These are phyloP conservation scores for Paragorgia papillata DNA, from an alignment of 92 coral and sea anemone species.

Conservation along the genomic window DNA sequence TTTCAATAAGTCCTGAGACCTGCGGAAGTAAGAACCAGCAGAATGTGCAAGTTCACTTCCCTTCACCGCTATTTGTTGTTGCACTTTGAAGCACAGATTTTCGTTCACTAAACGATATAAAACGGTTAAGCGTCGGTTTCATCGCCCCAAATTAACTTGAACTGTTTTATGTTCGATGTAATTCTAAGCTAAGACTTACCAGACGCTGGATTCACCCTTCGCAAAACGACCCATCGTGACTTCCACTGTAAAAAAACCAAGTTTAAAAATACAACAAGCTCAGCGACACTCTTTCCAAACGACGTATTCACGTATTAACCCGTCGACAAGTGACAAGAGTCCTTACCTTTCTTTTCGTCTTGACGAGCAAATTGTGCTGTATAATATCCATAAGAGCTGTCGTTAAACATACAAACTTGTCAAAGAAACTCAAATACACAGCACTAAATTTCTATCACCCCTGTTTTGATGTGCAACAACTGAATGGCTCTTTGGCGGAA, in stretches of 20 bases:
- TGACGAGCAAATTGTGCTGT: slow-evolving; percentile 49
- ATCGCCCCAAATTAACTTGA: background rate
- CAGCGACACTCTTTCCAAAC: background rate
- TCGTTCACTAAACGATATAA: background rate
- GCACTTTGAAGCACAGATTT: background rate
- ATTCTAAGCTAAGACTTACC: slow-evolving; percentile 64
- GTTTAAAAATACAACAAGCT: slow-evolving; percentile 35
- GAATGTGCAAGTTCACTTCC: slow-evolving; percentile 1
- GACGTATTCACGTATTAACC: no score
- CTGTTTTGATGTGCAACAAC: slow-evolving; percentile 16
- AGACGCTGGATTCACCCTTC: slow-evolving; percentile 93
- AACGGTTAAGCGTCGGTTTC: background rate
- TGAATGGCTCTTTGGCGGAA: slow-evolving; percentile 19
- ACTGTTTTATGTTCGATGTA: background rate
- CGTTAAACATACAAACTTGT: background rate
- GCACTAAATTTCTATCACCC: background rate
- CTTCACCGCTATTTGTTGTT: background rate
- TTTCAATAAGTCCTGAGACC: background rate
- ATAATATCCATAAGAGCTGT: slow-evolving; percentile 30
- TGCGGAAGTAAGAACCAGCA: background rate
- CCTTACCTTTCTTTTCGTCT: slow-evolving; percentile 67
- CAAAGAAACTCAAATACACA: background rate
- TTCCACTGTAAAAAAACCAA: slow-evolving; percentile 84
- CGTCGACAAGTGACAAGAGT: no score
- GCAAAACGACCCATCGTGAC: slow-evolving; percentile 94